These are phyloP conservation scores for Sinella curviseta DNA, from an alignment of 1,140 invertebrate species.

Conservation along the genomic window DNA sequence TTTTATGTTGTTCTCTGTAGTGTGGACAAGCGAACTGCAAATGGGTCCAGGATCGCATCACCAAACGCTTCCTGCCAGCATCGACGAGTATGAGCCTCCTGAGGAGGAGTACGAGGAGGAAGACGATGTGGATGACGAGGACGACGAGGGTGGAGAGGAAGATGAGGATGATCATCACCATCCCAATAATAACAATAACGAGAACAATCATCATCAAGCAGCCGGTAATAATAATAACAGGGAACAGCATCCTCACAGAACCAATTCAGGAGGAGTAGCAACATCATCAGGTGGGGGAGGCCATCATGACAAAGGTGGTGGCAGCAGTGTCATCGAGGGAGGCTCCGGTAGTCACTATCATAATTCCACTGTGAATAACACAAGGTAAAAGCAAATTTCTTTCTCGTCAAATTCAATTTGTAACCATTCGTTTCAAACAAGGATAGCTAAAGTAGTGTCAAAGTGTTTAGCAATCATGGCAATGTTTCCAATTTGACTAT, in stretches of 20 bases:
- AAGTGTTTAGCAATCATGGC: too few species aligned
- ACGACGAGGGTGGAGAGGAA: not conserved
- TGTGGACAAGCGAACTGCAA: constrained; percentile 19
- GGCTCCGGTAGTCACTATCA: not conserved
- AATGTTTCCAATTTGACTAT: too few species aligned
- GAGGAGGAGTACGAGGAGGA: constrained; percentile 36
- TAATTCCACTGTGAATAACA: not conserved
- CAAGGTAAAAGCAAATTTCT: not conserved
- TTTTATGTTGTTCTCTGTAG: not conserved
- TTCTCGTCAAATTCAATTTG: not conserved
- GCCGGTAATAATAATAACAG: not conserved
- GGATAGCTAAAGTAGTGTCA: too few species aligned
- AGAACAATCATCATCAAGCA: constrained; percentile 1
- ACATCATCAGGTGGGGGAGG: not conserved
- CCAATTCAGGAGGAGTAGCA: not conserved
- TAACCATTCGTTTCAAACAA: not conserved
- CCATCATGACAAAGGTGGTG: constrained; percentile 19
- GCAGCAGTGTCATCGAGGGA: not conserved
- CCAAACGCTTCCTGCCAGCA: constrained; percentile 31
- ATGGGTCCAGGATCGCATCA: constrained; percentile 21
- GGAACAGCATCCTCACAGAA: not conserved
- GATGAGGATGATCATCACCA: not conserved
- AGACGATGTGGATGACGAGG: constrained; percentile 29
- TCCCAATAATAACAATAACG: not conserved
- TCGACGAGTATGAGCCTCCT: constrained; percentile 39